Conservation (phyloP, 2,888 invertebrate species). For the Troides oblongomaculatus region DNA sequence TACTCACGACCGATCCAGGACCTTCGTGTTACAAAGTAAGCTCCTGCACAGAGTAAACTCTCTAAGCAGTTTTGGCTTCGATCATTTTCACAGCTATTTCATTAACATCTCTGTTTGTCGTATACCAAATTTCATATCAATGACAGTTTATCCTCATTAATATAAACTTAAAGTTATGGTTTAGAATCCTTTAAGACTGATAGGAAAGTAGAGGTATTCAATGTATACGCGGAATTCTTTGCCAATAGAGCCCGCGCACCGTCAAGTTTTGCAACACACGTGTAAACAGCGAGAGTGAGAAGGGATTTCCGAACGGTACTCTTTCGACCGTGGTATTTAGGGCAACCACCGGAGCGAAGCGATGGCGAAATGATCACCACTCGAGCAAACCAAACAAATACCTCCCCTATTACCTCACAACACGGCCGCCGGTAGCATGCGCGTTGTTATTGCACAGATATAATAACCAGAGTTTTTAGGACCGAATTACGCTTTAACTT, state of each 20-base stretch:
- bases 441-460: slow-evolving; percentile 10
- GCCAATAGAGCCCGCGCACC: slow-evolving; percentile 19
- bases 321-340: slow-evolving; percentile 60
- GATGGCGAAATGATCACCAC: slow-evolving; percentile 52
- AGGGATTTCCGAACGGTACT: slow-evolving; percentile 53
- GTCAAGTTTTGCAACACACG: slow-evolving; percentile 33
- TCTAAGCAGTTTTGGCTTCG: no score
- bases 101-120: no score
- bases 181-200: no score
- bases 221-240: background rate
- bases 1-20: no score
- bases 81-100: no score
- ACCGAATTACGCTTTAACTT: background rate
- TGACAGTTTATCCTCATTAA: no score
- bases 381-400: slow-evolving; percentile 39
- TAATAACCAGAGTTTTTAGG: slow-evolving; percentile 1
- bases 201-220: no score
- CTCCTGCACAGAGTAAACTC: no score
- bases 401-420: slow-evolving; percentile 38
- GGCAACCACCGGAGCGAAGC: slow-evolving; percentile 55
- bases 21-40: no score
- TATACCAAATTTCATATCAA: no score
- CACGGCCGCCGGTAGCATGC: slow-evolving; percentile 37
- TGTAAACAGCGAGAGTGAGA: slow-evolving; percentile 36
- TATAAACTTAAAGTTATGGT: no score